Base-by-base conservation (phyloP, 30 jellyfish, hydroid and myxozoan species). In the Calvadosia cruxmelitensis region DNA sequence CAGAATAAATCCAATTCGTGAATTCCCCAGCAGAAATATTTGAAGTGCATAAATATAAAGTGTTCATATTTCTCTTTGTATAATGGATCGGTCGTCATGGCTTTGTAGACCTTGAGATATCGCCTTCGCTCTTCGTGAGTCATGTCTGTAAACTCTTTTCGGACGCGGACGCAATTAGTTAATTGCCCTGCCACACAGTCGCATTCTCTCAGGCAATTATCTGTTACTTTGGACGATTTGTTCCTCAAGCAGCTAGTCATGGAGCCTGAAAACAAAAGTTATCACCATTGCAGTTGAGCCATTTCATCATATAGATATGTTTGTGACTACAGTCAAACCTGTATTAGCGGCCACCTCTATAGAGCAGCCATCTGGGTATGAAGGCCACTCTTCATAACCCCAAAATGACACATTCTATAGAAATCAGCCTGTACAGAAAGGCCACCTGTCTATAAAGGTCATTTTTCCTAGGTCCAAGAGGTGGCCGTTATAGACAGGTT, bases 71-170 rank as follows among this genome's bases (percentile, higher is more conserved):
- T 63, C 34, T 72, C 74, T 52, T 73, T 82, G 65, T 67, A 75
- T 0, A 93, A 93, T 28, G 72, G 57, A 30, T 50, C 63, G 7
- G 84, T 78, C 2, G 97, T 87, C 34, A 87, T 71, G 49, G 71
- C 81, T 49, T 74, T 35, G 70, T 87, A 87, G 16, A 92, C 79
- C 32, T 67, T 66, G n/a, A 87, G 31, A 29, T 87, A 87, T 26
- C 89, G 67, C 50, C 51, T 49, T 36, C 94, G 76, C 52, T 87
- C 94, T 29, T 67, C 65, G 25, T 53, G 62, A 0, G 93, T 80
- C 97, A 87, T 87, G 20, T 92, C 81, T 13, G 97, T 87, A 64
- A 87, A 87, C 49, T 87, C 97, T 61, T 87, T 80, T 7, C 97
- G 86, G 10, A 87, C 52, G 33, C 97, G 69, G 42, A 70, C 67